phyloP scores from a whole-genome alignment of 2,113 vertebrate species.

The Nesoenas mayeri region DNA sequence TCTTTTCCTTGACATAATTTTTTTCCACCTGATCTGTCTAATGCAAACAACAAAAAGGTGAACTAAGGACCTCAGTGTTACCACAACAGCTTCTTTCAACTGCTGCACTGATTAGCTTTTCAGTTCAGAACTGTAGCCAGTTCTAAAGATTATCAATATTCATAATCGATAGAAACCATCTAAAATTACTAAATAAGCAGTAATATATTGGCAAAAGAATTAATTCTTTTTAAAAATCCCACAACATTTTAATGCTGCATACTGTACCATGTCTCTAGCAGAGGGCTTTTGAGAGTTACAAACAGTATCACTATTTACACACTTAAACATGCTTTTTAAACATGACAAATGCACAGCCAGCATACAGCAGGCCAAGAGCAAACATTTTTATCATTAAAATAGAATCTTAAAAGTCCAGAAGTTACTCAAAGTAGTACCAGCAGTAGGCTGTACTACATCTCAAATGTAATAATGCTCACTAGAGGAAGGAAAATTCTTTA shows the following conservation, averaged over 20 bases:
- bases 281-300: neutral
- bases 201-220: neutral
- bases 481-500: neutral
- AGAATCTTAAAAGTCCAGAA: neutral
- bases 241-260: neutral
- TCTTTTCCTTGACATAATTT: conserved; percentile 97
- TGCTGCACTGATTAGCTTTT: neutral
- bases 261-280: neutral
- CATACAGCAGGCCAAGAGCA: neutral
- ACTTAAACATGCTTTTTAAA: neutral
- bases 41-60: neutral
- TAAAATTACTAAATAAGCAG: neutral
- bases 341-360: neutral
- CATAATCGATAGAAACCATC: neutral
- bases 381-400: neutral
- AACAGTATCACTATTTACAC: neutral
- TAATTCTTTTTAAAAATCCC: neutral
- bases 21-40: conserved; percentile 98
- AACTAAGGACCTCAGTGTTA: neutral
- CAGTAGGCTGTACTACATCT: neutral
- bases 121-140: neutral
- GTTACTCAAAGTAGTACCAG: neutral
- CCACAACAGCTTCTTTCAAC: neutral
- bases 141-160: neutral
- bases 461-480: neutral